These are phyloP conservation scores for Zaprionus tsacasi DNA, from an alignment of 1,140 invertebrate species.

Conservation along the genomic window DNA sequence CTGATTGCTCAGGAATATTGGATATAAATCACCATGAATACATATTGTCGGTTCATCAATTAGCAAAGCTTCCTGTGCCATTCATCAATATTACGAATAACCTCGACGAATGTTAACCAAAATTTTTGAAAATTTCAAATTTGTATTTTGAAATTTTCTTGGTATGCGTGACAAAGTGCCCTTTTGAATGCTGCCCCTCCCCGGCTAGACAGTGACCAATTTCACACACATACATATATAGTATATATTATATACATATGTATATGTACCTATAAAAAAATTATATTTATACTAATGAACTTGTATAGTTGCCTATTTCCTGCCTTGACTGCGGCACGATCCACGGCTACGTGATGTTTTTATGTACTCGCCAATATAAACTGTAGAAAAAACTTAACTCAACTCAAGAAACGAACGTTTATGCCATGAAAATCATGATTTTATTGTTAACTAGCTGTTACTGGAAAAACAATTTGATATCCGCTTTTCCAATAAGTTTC, in stretches of 20 bases:
- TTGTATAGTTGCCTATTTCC: slow-evolving; percentile 24
- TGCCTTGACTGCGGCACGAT: slow-evolving; percentile 29
- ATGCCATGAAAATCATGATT: neutral
- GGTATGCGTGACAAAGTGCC: slow-evolving; percentile 42
- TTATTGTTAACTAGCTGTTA: slow-evolving; percentile 1
- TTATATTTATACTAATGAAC: slow-evolving; percentile 20
- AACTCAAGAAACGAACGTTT: neutral
- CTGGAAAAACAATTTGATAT: neutral
- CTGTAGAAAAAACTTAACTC: neutral
- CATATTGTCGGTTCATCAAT: slow-evolving; percentile 27
- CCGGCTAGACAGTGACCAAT: neutral
- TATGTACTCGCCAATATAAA: neutral
- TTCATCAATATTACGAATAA: slow-evolving; percentile 7
- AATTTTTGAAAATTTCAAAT: neutral
- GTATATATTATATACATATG: neutral
- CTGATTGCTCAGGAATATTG: slow-evolving; percentile 6
- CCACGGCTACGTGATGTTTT: slow-evolving; percentile 26
- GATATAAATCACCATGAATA: slow-evolving; percentile 18
- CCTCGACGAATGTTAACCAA: neutral
- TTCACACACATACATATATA: no score
- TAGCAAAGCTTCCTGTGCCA: slow-evolving; percentile 9
- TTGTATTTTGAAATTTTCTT: neutral
- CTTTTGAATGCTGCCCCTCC: slow-evolving; percentile 17
- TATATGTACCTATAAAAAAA: slow-evolving; percentile 15
- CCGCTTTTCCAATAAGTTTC: neutral